Percentiles rank a stretch among this genome's conserved stretches.
Conservation (phyloP, 2,113 vertebrate genomes). For the Aviceda subcristata region DNA sequence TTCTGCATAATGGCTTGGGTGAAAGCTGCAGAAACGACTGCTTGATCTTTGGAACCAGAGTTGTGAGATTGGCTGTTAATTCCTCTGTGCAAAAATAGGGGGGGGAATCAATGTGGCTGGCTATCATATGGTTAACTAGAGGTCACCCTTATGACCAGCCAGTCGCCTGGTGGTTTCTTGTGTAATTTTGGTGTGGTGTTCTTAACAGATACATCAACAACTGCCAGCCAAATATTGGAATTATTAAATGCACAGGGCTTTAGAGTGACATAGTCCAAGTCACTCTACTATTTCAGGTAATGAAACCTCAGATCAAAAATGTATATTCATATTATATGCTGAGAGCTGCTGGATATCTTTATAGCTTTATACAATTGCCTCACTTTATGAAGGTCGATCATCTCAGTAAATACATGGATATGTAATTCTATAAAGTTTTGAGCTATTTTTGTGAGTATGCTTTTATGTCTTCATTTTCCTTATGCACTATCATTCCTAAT, state of each 20-base stretch:
- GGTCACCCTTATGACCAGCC: not conserved
- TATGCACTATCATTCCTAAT: not conserved
- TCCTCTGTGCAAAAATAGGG: not conserved
- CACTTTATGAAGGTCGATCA: not conserved
- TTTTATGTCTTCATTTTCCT: constrained; percentile 6
- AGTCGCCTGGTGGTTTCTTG: not conserved
- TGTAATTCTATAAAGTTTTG: not conserved
- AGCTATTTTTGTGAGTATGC: not conserved
- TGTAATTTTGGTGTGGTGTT: not conserved
- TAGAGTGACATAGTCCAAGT: not conserved
- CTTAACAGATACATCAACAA: not conserved
- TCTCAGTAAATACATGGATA: not conserved
- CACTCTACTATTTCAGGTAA: not conserved
- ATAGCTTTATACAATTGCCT: not conserved
- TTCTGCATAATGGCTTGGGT: not conserved
- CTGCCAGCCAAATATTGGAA: not conserved
- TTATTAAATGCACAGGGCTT: not conserved
- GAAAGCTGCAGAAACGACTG: not conserved
- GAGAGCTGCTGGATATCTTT: not conserved
- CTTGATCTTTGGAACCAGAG: not conserved
- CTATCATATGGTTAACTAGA: not conserved
- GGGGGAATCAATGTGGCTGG: rapidly evolving
- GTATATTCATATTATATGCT: not conserved
- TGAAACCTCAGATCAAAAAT: not conserved
- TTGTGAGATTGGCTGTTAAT: not conserved